Evolutionary conservation across 1,140 invertebrate genomes (phyloP).

Genomic region (Apis cerana): DNA sequence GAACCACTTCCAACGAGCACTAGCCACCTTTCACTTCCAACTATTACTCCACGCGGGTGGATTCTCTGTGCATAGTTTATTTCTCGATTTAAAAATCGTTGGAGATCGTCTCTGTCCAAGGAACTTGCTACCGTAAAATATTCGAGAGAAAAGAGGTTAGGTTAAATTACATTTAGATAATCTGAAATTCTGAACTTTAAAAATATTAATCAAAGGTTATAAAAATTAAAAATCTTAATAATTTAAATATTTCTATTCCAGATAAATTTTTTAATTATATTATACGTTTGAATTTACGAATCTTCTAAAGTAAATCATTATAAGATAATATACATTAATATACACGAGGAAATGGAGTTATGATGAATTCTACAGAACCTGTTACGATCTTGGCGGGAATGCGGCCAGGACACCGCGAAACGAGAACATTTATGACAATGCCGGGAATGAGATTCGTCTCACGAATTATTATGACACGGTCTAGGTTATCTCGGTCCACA

Average conservation of each 20-base stretch:
- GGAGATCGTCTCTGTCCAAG: too few species aligned
- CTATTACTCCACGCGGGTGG: not conserved
- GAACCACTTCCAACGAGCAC: not conserved
- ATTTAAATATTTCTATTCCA: too few species aligned
- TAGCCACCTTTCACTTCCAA: slow-evolving; percentile 45
- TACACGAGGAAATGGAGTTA: not conserved
- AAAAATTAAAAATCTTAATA: too few species aligned
- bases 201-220: too few species aligned
- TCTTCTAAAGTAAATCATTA: too few species aligned
- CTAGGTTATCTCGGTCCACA: not conserved
- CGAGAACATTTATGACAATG: not conserved
- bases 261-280: too few species aligned
- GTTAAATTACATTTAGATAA: too few species aligned
- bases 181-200: too few species aligned
- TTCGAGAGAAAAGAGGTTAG: too few species aligned
- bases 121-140: too few species aligned
- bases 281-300: too few species aligned
- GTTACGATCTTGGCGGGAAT: not conserved
- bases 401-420: slow-evolving; percentile 1
- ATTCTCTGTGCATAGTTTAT: not conserved
- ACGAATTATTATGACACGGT: not conserved
- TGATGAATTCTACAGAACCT: not conserved
- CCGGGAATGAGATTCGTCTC: slow-evolving; percentile 5
- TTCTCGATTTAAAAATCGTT: not conserved
- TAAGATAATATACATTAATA: too few species aligned